A percentile compares a stretch with the other conserved stretches of the same genome.
These are phyloP conservation scores for Drosophila setosimentum DNA, from an alignment of 2,888 invertebrate genomes.

Conservation along the genomic window DNA sequence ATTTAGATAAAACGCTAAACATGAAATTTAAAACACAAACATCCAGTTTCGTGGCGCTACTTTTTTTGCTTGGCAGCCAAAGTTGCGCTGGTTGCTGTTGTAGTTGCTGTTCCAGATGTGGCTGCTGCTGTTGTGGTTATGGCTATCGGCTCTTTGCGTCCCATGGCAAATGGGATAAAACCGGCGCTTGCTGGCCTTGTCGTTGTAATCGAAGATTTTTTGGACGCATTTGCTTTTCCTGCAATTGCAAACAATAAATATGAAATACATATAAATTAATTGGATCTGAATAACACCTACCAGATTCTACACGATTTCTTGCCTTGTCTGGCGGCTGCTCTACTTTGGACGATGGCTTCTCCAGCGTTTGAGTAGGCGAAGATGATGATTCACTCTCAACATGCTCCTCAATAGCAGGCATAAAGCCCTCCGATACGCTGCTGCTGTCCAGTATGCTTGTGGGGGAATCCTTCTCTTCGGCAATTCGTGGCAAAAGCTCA, in stretches of 20 bases:
- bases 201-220: constrained; percentile 62
- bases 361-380: constrained; percentile 65
- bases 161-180: constrained; percentile 41
- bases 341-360: constrained; percentile 49
- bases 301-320: constrained; percentile 47
- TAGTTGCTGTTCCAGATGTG: constrained; percentile 7
- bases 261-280: neutral
- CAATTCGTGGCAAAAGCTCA: constrained; percentile 91
- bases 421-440: constrained; percentile 68
- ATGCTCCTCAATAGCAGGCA: constrained; percentile 81
- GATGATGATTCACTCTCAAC: constrained; percentile 63
- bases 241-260: neutral
- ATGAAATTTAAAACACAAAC: constrained; percentile 69
- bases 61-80: constrained; percentile 64
- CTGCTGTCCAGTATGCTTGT: constrained; percentile 74
- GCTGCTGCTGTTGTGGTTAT: constrained; percentile 21
- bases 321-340: constrained; percentile 32
- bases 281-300: constrained; percentile 22
- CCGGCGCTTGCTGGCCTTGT: constrained; percentile 49
- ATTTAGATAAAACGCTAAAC: constrained; percentile 57
- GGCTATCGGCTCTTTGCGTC: constrained; percentile 47
- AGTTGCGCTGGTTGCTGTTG: constrained; percentile 40
- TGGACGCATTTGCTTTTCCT: constrained; percentile 39
- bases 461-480: constrained; percentile 90
- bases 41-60: constrained; percentile 65